Conservation (phyloP, 2,113 vertebrate species). For the Geothlypis trichas region DNA sequence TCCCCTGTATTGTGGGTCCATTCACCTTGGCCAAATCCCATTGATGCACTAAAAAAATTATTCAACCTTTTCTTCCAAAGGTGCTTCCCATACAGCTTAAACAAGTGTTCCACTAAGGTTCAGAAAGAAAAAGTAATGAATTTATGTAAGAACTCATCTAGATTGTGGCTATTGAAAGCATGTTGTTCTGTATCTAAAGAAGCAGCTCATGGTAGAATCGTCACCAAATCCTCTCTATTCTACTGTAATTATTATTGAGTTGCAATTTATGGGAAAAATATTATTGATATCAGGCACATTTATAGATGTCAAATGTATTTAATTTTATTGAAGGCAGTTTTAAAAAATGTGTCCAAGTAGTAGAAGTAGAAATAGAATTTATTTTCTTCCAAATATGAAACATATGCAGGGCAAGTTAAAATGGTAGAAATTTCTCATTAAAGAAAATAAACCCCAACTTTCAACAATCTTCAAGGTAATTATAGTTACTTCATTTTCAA, state of each 20-base stretch:
- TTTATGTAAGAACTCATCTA: neutral
- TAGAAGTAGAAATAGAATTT: neutral
- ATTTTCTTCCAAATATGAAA: neutral
- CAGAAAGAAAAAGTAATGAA: neutral
- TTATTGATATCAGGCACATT: neutral
- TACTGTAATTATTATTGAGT: neutral
- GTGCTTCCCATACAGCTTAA: neutral
- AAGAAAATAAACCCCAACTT: neutral
- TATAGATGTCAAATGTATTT: neutral
- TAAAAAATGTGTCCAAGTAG: neutral
- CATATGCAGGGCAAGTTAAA: neutral
- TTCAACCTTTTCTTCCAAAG: neutral
- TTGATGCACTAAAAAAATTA: neutral
- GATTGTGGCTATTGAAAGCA: neutral
- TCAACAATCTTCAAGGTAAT: neutral
- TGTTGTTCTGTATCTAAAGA: neutral
- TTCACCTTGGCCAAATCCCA: neutral
- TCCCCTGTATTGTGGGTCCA: fast-evolving
- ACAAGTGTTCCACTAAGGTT: neutral
- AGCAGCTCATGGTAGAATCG: neutral
- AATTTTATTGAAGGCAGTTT: neutral
- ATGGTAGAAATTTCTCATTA: neutral
- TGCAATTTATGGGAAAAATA: neutral
- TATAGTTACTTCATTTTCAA: neutral
- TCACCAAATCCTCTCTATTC: neutral